phyloP scores from a whole-genome alignment of 2,113 vertebrate species.

The Nansenia antarctica region DNA sequence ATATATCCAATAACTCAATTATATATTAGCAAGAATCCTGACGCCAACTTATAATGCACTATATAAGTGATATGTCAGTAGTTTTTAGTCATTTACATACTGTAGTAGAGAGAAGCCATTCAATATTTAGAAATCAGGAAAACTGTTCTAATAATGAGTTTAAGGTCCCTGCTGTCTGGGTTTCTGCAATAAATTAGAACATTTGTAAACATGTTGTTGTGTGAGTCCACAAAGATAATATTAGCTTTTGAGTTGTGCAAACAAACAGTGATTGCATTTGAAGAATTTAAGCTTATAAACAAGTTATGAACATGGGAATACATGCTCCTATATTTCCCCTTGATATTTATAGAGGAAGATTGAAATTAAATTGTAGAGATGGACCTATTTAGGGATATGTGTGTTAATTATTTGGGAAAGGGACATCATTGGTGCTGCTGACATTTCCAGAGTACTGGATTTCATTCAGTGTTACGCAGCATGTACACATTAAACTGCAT shows the following conservation, averaged over 20 bases:
- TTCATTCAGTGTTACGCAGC: background rate
- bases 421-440: slow-evolving; percentile 4
- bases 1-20: slow-evolving; percentile 42
- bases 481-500: background rate
- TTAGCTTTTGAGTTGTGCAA: slow-evolving; percentile 37
- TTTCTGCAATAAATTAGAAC: slow-evolving; percentile 19
- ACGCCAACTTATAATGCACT: slow-evolving; percentile 15
- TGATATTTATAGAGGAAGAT: background rate
- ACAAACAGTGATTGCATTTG: slow-evolving; percentile 18
- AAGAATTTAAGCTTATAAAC: background rate
- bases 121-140: slow-evolving; percentile 52
- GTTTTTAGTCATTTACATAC: slow-evolving; percentile 41
- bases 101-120: slow-evolving; percentile 46
- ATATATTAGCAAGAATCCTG: slow-evolving; percentile 35
- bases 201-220: slow-evolving; percentile 31
- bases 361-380: too few species aligned
- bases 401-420: slow-evolving; percentile 1
- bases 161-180: slow-evolving; percentile 43
- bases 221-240: slow-evolving; percentile 11
- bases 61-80: slow-evolving; percentile 30
- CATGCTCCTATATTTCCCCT: background rate
- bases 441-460: slow-evolving; percentile 29
- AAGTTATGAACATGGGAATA: background rate
- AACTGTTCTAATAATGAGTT: slow-evolving; percentile 31
- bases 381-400: slow-evolving; percentile 12